These are phyloP conservation scores for Vanacampus margaritifer DNA, from an alignment of 2,113 vertebrate species.

Conservation along the genomic window DNA sequence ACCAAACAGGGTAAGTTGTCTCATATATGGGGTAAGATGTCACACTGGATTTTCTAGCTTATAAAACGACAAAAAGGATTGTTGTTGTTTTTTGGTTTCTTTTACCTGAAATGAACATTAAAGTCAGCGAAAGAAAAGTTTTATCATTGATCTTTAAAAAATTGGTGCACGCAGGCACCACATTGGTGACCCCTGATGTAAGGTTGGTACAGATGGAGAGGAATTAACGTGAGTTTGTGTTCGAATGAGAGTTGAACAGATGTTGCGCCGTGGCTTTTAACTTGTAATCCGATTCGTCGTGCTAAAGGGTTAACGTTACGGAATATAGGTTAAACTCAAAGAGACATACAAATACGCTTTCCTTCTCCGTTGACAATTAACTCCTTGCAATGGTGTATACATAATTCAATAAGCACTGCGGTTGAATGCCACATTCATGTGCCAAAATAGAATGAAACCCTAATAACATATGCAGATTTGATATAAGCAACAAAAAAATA, in stretches of 20 bases:
- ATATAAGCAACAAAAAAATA: slow-evolving; percentile 29
- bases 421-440: neutral
- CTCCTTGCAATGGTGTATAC: neutral
- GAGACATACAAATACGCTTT: slow-evolving; percentile 5
- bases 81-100: no score
- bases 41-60: no score
- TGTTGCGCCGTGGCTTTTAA: slow-evolving; percentile 36
- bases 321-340: slow-evolving; percentile 50
- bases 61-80: no score
- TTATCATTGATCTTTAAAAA: no score
- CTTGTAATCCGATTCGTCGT: slow-evolving; percentile 52
- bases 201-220: no score
- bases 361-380: neutral
- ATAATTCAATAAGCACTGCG: neutral
- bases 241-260: slow-evolving; percentile 41
- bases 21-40: no score
- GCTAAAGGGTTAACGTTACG: slow-evolving; percentile 45
- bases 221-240: neutral
- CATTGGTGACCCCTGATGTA: no score
- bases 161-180: no score
- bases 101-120: no score
- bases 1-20: no score
- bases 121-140: no score
- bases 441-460: slow-evolving; percentile 13
- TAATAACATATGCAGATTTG: slow-evolving; percentile 18